Evolutionary conservation across 2,113 vertebrate species (phyloP).

Genomic region (Halichoeres trimaculatus): DNA sequence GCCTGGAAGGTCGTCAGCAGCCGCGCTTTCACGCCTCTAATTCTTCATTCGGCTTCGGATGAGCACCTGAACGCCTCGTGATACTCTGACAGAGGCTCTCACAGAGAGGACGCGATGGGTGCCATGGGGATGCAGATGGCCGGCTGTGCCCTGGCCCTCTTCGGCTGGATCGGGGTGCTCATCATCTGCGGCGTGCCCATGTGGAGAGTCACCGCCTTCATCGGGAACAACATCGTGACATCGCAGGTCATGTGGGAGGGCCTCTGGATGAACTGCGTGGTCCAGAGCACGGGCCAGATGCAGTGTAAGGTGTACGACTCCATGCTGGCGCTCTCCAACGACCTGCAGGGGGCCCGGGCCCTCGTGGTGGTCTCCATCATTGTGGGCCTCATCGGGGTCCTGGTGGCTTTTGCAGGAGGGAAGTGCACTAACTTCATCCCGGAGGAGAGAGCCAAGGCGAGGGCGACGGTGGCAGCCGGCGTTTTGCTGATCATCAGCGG

Average conservation of each 20-base stretch:
- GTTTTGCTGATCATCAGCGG: constrained; percentile 85
- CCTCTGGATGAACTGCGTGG: constrained; percentile 81
- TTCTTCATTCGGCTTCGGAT: constrained; percentile 35
- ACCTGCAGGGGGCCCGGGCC: constrained; percentile 77
- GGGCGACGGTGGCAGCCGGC: constrained; percentile 83
- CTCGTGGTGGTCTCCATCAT: constrained; percentile 87
- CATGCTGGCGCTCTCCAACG: constrained; percentile 69
- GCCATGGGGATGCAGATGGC: constrained; percentile 77
- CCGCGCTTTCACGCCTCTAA: constrained; percentile 40
- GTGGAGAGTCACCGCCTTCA: constrained; percentile 80
- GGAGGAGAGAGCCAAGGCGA: constrained; percentile 83
- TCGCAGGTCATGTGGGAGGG: constrained; percentile 81
- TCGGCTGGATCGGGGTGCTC: constrained; percentile 75
- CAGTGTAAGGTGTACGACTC: constrained; percentile 83
- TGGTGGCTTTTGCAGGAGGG: constrained; percentile 68
- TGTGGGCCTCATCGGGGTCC: constrained; percentile 70
- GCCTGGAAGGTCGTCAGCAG: constrained; percentile 16
- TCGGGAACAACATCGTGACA: constrained; percentile 78
- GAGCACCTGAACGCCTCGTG: constrained; percentile 1
- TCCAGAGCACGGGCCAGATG: constrained; percentile 81
- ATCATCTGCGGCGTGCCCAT: constrained; percentile 68
- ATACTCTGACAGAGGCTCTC: constrained; percentile 9
- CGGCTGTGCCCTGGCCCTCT: constrained; percentile 63
- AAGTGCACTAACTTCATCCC: constrained; percentile 94
- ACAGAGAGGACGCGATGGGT: constrained; percentile 57